phyloP scores from a whole-genome alignment of 2,888 invertebrate genomes.

The Hypolimnas misippus region DNA sequence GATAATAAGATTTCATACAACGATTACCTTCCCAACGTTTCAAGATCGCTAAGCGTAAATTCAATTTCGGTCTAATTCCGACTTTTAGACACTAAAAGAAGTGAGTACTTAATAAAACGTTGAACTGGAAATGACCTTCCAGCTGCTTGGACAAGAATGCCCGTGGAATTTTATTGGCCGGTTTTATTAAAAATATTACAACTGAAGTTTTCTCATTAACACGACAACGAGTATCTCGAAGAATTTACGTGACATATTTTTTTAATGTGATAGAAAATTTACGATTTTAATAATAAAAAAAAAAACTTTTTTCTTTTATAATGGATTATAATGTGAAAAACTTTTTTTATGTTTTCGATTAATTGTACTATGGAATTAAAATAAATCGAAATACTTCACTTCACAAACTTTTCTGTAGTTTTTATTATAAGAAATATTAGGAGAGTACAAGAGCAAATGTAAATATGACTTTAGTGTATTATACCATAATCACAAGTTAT shows the following conservation, averaged over 20 bases:
- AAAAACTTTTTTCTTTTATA: no score
- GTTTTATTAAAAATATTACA: slow-evolving; percentile 46
- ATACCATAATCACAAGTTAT: no score
- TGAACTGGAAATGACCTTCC: not conserved
- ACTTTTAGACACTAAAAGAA: not conserved
- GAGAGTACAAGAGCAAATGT: no score
- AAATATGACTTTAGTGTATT: no score
- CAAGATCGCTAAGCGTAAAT: not conserved
- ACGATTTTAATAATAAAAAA: not conserved
- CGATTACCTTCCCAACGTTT: not conserved
- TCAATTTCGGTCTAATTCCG: slow-evolving; percentile 7
- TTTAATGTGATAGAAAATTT: slow-evolving; percentile 10
- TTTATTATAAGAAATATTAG: no score
- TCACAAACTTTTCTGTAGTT: no score
- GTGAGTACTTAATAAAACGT: slow-evolving; percentile 15
- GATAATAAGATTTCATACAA: no score
- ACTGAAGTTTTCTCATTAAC: slow-evolving; percentile 38
- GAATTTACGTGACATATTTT: slow-evolving; percentile 9
- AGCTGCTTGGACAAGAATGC: slow-evolving; percentile 11
- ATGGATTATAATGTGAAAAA: no score
- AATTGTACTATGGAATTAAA: no score
- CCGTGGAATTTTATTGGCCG: slow-evolving; percentile 32
- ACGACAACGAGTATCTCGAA: slow-evolving; percentile 11
- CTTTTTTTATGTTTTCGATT: no score
- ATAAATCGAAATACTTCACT: no score